Conservation (phyloP, 2,113 vertebrate genomes). For the Tauraco erythrolophus region DNA sequence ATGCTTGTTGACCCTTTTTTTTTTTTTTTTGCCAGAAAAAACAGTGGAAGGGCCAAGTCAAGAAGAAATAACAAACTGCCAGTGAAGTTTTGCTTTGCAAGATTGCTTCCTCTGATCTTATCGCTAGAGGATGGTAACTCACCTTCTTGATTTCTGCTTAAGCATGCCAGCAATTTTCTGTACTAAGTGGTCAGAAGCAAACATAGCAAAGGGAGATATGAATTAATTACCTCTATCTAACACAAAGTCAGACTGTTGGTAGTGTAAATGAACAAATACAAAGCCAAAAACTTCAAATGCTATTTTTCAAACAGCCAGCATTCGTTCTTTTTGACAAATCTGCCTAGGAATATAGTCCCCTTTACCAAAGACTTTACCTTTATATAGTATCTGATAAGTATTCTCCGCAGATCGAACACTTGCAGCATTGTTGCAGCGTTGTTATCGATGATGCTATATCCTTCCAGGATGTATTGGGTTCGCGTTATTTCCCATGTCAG, state of each 20-base stretch:
- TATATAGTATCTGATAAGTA: conserved; percentile 93
- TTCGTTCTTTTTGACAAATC: neutral
- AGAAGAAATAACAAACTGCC: neutral
- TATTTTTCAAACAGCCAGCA: neutral
- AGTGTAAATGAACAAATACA: neutral
- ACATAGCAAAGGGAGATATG: neutral
- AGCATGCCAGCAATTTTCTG: neutral
- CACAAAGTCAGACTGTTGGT: neutral
- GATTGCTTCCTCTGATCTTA: neutral
- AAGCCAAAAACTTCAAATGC: neutral
- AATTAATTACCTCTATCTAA: neutral
- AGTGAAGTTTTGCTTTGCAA: neutral
- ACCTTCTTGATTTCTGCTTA: neutral
- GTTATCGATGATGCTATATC: conserved; percentile 96
- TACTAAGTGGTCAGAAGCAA: neutral
- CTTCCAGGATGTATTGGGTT: conserved; percentile 95
- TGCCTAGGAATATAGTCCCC: neutral
- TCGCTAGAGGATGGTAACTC: neutral
- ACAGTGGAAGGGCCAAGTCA: neutral
- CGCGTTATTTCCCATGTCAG: conserved; percentile 95
- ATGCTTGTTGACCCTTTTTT: neutral
- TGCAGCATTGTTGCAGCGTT: conserved; percentile 97
- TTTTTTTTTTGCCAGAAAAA: neutral
- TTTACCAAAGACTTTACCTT: conserved; percentile 79
- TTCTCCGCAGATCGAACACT: conserved; percentile 94